Conservation (phyloP, 2,888 invertebrate species). For the Plusia festucae region DNA sequence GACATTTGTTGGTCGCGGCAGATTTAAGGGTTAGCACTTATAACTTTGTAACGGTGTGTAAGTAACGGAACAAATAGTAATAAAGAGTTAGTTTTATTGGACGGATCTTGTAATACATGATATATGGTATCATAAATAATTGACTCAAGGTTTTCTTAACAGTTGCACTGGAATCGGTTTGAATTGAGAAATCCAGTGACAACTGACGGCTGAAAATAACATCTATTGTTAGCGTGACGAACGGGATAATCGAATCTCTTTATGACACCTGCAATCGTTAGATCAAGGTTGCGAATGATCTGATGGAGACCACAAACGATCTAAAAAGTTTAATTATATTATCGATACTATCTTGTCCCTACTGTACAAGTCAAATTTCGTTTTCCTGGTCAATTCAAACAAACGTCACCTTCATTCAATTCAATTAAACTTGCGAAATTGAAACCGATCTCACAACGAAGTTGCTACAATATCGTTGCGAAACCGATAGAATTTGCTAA, state of each 20-base stretch:
- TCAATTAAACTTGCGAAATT: constrained; percentile 45
- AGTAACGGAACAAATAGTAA: not conserved
- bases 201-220: not conserved
- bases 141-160: not conserved
- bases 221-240: not conserved
- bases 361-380: constrained; percentile 51
- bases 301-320: constrained; percentile 16
- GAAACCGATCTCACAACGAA: constrained; percentile 35
- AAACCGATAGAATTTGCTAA: constrained; percentile 33
- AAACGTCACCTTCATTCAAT: constrained; percentile 43
- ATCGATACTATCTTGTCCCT: constrained; percentile 19
- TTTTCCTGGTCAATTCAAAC: constrained; percentile 41
- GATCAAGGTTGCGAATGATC: constrained; percentile 34
- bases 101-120: no score
- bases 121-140: constrained; percentile 1
- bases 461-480: constrained; percentile 31
- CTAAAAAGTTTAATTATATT: constrained; percentile 43
- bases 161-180: not conserved
- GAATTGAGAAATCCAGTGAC: not conserved
- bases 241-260: not conserved
- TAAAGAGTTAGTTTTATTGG: no score
- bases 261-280: not conserved
- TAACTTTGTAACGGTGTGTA: not conserved
- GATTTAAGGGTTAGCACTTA: constrained; percentile 15
- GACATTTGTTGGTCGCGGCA: constrained; percentile 17